A percentile compares a stretch with the other conserved stretches of the same genome.
phyloP scores from a whole-genome alignment of 1,140 invertebrate species.

The Drosophila nikananu region DNA sequence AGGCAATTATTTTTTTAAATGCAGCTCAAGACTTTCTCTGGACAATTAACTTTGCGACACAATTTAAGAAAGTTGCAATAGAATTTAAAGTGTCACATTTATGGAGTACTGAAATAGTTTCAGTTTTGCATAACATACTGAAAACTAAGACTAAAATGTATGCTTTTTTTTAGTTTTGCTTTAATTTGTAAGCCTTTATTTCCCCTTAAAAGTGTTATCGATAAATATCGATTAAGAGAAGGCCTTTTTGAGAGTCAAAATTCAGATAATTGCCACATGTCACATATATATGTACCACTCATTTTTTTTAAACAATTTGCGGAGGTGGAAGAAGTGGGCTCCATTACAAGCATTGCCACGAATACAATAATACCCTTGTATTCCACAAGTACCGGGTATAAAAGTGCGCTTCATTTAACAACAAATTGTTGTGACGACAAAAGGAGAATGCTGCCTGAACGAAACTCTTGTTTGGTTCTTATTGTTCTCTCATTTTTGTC shows the following conservation, averaged over 20 bases:
- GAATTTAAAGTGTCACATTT: not conserved
- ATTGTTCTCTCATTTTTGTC: conserved; percentile 27
- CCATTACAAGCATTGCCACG: conserved; percentile 5
- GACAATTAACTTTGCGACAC: not conserved
- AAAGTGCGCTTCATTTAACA: conserved; percentile 76
- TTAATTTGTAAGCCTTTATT: not conserved
- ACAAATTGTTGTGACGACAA: conserved; percentile 76
- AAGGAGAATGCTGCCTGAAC: conserved; percentile 51
- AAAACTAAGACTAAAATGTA: too few species aligned
- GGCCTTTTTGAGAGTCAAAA: too few species aligned
- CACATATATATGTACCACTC: not conserved
- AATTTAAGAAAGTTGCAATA: not conserved
- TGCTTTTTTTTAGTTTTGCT: too few species aligned
- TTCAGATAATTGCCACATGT: not conserved
- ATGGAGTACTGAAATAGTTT: not conserved
- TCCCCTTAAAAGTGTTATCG: not conserved
- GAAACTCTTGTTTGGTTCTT: conserved; percentile 11
- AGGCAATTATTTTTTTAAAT: not conserved
- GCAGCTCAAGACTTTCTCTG: not conserved
- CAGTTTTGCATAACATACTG: not conserved
- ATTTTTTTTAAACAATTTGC: not conserved
- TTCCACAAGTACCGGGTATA: conserved; percentile 18
- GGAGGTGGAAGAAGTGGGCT: not conserved
- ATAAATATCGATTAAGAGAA: not conserved
- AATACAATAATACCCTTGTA: conserved; percentile 13